Evolutionary conservation across 1,140 invertebrate genomes (phyloP).

Genomic region (Camponotus pennsylvanicus): DNA sequence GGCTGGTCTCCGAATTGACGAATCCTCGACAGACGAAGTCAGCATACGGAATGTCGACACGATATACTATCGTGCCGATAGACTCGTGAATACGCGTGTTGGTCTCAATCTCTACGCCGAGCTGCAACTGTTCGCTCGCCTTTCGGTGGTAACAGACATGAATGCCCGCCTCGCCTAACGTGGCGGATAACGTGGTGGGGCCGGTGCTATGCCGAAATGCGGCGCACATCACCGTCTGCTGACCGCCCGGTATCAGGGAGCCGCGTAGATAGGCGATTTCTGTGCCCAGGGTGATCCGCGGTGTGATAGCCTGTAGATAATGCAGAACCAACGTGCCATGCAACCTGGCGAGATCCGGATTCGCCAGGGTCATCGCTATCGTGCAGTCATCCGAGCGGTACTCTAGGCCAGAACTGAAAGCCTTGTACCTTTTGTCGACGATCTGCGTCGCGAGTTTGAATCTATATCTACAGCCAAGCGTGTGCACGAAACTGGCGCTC

Average conservation of each 20-base stretch:
- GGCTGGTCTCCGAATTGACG: constrained; percentile 91
- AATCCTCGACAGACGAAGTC: constrained; percentile 90
- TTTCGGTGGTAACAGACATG: constrained; percentile 92
- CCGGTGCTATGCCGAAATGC: constrained; percentile 90
- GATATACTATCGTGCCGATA: constrained; percentile 91
- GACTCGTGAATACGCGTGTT: constrained; percentile 89
- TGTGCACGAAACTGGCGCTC: constrained; percentile 92
- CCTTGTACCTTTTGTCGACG: constrained; percentile 87
- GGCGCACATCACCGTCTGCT: constrained; percentile 89
- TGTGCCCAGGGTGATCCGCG: constrained; percentile 89
- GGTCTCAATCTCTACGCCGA: constrained; percentile 88
- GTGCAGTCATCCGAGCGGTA: constrained; percentile 90
- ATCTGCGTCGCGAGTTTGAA: constrained; percentile 91
- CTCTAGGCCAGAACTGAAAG: constrained; percentile 88
- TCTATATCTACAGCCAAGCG: constrained; percentile 88
- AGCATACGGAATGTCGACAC: constrained; percentile 91
- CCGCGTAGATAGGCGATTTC: constrained; percentile 91
- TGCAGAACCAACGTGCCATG: constrained; percentile 90
- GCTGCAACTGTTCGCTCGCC: constrained; percentile 89
- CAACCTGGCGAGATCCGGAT: constrained; percentile 88
- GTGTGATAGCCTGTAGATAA: constrained; percentile 90
- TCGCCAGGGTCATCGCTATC: constrained; percentile 89
- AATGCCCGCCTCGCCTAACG: constrained; percentile 89
- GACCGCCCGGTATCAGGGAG: constrained; percentile 88
- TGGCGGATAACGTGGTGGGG: constrained; percentile 89